A percentile compares a stretch with the other conserved stretches of the same genome.
These are phyloP conservation scores for Oplegnathus fasciatus DNA, from an alignment of 2,113 vertebrate genomes.

Conservation along the genomic window DNA sequence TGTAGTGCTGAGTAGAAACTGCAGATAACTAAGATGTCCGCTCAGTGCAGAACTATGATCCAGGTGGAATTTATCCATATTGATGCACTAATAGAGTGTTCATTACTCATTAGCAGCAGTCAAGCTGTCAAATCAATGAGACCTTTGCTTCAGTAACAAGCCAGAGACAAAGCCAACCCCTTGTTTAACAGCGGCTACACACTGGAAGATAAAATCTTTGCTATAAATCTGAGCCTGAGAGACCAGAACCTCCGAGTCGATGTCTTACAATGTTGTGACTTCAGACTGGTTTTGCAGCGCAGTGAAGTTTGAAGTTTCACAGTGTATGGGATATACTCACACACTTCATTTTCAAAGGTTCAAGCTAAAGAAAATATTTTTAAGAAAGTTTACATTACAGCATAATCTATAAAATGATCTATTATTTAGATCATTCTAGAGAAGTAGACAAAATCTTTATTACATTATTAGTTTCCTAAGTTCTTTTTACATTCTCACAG, in stretches of 20 bases:
- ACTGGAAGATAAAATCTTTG: neutral
- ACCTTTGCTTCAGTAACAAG: slow-evolving; percentile 28
- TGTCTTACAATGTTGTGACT: neutral
- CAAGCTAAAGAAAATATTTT: too few species aligned
- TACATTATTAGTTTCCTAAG: neutral
- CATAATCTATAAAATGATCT: neutral
- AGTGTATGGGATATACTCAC: neutral
- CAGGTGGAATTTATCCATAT: slow-evolving; percentile 54
- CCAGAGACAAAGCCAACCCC: slow-evolving; percentile 21
- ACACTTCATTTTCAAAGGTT: neutral
- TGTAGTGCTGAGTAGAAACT: neutral
- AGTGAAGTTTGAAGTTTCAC: neutral
- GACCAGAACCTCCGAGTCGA: neutral
- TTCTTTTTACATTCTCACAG: neutral
- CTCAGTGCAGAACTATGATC: slow-evolving; percentile 23
- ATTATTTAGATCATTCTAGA: neutral
- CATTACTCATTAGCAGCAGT: slow-evolving; percentile 62
- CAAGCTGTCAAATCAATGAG: slow-evolving; percentile 53
- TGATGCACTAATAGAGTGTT: slow-evolving; percentile 47
- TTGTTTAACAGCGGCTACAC: slow-evolving; percentile 13
- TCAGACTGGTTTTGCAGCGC: neutral
- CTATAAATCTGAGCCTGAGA: slow-evolving; percentile 27
- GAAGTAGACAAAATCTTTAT: neutral
- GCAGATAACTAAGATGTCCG: neutral
- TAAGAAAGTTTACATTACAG: neutral